Conservation (phyloP, 1,140 invertebrate species). For the Anoplolepis gracilipes region DNA sequence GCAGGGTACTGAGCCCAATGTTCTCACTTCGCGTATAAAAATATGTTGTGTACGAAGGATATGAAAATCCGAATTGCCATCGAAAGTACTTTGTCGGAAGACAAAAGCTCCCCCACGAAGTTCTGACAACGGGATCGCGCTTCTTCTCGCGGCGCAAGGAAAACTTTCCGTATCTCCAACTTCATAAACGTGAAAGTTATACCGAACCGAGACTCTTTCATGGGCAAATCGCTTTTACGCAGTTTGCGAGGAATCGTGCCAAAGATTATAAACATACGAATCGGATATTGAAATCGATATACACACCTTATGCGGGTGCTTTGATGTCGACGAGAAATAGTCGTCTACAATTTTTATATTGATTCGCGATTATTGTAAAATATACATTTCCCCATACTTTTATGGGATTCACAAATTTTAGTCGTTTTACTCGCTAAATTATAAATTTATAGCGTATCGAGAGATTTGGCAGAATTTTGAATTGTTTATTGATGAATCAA, state of each 20-base stretch:
- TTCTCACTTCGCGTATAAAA: conserved; percentile 50
- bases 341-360: neutral
- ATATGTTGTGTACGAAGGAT: conserved; percentile 33
- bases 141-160: neutral
- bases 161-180: conserved; percentile 55
- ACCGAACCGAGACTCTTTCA: conserved; percentile 31
- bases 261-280: conserved; percentile 38
- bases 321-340: neutral
- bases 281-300: conserved; percentile 28
- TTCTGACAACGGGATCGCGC: conserved; percentile 22
- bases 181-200: conserved; percentile 59
- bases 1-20: neutral
- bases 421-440: neutral
- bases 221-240: conserved; percentile 42
- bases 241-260: conserved; percentile 9
- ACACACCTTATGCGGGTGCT: neutral
- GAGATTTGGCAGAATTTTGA: neutral
- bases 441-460: neutral
- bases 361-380: neutral
- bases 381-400: neutral
- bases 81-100: conserved; percentile 28
- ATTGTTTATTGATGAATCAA: neutral
- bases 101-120: conserved; percentile 24
- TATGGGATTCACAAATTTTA: neutral
- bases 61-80: conserved; percentile 50